Conservation (phyloP, 2,797 vertebrate genomes). For the Borostomias antarcticus region DNA sequence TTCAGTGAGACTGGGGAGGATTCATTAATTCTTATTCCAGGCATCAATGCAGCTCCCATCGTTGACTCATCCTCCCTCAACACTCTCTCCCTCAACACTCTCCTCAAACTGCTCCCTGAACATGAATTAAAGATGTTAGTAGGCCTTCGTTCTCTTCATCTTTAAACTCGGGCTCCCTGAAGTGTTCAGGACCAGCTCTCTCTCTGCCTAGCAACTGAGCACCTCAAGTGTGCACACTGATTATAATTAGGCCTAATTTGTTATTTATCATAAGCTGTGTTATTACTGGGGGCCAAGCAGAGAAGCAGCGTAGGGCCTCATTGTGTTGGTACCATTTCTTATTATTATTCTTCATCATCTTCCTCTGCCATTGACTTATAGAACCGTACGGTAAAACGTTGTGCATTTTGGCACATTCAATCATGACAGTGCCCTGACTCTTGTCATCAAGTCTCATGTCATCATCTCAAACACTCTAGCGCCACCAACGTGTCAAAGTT, state of each 20-base stretch:
- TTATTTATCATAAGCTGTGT: too few relatives aligned
- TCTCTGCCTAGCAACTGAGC: slow-evolving; percentile 55
- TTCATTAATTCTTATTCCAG: slow-evolving; percentile 9
- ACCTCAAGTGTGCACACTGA: neutral
- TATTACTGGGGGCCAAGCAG: too few relatives aligned
- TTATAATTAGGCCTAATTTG: neutral
- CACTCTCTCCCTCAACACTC: slow-evolving; percentile 51
- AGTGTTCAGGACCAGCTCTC: slow-evolving; percentile 43
- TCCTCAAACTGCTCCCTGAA: slow-evolving; percentile 51
- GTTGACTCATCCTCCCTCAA: slow-evolving; percentile 46
- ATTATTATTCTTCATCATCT: too few relatives aligned
- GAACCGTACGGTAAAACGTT: too few relatives aligned
- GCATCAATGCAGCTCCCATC: slow-evolving; percentile 21
- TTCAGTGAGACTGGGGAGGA: neutral
- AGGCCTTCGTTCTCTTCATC: slow-evolving; percentile 60
- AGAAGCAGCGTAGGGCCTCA: too few relatives aligned
- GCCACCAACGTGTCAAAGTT: too few relatives aligned
- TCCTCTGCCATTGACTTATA: too few relatives aligned
- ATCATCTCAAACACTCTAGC: too few relatives aligned
- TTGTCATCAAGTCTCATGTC: too few relatives aligned
- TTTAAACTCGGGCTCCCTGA: slow-evolving; percentile 67
- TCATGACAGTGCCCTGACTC: too few relatives aligned
- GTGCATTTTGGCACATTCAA: too few relatives aligned
- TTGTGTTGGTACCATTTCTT: too few relatives aligned
- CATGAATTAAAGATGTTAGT: slow-evolving; percentile 69